Evolutionary conservation across 2,888 invertebrate species (phyloP).

Genomic region (Ophion slaviceki): DNA sequence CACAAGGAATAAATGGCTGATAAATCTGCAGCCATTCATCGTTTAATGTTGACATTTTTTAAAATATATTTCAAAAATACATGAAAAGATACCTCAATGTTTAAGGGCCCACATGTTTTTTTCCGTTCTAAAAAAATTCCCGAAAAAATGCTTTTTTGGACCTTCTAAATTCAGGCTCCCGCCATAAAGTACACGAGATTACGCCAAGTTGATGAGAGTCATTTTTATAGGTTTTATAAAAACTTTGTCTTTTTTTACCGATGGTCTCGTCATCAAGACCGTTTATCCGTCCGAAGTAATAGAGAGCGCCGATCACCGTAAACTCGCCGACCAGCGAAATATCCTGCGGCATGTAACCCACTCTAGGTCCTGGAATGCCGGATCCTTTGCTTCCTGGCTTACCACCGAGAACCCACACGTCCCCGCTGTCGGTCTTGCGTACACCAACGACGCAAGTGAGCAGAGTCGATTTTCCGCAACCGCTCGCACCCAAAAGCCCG

Average conservation of each 20-base stretch:
- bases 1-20: no score
- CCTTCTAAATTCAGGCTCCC: no score
- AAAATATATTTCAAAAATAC: no score
- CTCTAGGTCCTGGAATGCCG: conserved; percentile 88
- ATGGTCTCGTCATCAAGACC: conserved; percentile 89
- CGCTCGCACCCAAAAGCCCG: conserved; percentile 94
- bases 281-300: conserved; percentile 94
- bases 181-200: no score
- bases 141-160: no score
- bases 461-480: conserved; percentile 95
- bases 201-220: no score
- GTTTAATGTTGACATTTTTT: no score
- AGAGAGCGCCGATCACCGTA: conserved; percentile 92
- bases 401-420: conserved; percentile 90
- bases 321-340: conserved; percentile 92
- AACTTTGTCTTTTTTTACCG: conserved; percentile 70
- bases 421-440: conserved; percentile 89
- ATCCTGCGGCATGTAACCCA: conserved; percentile 97
- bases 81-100: no score
- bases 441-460: conserved; percentile 93
- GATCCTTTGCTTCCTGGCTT: conserved; percentile 87
- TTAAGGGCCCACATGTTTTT: no score
- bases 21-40: no score
- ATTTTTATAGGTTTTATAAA: background rate
- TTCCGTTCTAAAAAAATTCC: no score